Conservation (phyloP, 2,888 invertebrate species). For the Cenopis cana region DNA sequence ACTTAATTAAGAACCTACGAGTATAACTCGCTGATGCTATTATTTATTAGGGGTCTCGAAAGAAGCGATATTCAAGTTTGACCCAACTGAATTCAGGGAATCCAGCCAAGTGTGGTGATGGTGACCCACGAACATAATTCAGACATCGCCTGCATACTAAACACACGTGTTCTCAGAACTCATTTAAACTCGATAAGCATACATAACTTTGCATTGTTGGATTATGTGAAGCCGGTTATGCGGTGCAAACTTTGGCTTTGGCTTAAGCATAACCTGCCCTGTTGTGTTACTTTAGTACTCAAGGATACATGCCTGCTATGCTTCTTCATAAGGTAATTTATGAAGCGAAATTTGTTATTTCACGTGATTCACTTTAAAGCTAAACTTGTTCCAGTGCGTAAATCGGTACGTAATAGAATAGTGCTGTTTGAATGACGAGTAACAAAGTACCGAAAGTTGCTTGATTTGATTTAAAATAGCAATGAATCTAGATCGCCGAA, state of each 20-base stretch:
- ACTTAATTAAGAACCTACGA: not conserved
- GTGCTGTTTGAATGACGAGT: too few relatives aligned
- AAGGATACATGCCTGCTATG: not conserved
- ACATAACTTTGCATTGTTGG: constrained; percentile 21
- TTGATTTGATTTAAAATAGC: too few relatives aligned
- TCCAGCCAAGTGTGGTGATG: constrained; percentile 2
- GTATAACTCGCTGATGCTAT: not conserved
- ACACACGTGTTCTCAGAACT: constrained; percentile 17
- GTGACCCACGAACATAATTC: constrained; percentile 6
- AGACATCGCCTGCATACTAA: constrained; percentile 10
- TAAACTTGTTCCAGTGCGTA: too few relatives aligned
- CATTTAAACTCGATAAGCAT: constrained; percentile 23
- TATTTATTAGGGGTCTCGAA: not conserved
- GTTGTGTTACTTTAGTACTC: constrained; percentile 4
- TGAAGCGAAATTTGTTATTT: too few relatives aligned
- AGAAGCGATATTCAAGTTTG: not conserved
- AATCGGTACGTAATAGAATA: too few relatives aligned
- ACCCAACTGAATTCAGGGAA: not conserved
- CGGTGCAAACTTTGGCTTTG: constrained; percentile 7
- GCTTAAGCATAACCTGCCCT: not conserved
- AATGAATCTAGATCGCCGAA: too few relatives aligned
- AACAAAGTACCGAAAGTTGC: too few relatives aligned
- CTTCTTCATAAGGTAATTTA: too few relatives aligned
- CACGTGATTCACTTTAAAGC: too few relatives aligned
- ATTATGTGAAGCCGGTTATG: constrained; percentile 8